Conservation (phyloP, 2,797 vertebrate genomes). For the Coranthus polyacanthus region DNA sequence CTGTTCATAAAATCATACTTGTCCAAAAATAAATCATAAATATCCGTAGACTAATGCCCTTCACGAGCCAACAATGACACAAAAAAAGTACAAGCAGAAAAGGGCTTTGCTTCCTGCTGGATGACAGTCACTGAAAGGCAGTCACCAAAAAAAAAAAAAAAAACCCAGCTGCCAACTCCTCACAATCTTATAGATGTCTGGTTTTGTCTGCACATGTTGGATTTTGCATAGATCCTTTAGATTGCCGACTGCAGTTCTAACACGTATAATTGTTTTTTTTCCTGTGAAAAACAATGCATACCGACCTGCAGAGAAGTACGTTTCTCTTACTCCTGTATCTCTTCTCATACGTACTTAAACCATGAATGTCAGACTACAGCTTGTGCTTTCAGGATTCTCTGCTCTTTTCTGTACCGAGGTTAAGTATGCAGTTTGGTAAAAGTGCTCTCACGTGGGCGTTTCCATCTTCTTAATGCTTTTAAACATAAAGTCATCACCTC, state of each 20-base stretch:
- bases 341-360: background rate
- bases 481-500: conserved; percentile 5
- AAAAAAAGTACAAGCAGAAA: background rate
- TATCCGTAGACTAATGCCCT: background rate
- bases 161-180: conserved; percentile 8
- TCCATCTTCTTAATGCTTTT: conserved; percentile 21
- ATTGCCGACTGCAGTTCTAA: conserved; percentile 2
- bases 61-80: background rate
- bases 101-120: background rate
- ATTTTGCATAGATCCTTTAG: too few relatives aligned
- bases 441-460: conserved; percentile 10
- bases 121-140: background rate
- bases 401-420: conserved; percentile 5
- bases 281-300: background rate
- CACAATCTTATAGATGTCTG: background rate
- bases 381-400: background rate
- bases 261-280: background rate
- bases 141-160: background rate
- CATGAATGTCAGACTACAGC: background rate
- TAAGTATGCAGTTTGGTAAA: conserved; percentile 8
- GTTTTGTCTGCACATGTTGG: background rate
- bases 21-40: background rate
- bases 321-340: background rate
- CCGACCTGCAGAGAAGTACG: background rate
- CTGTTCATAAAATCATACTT: conserved; percentile 16